A percentile compares a stretch with the other conserved stretches of the same genome.
Conservation (phyloP, 2,113 vertebrate genomes). For the Terrapene triunguis region DNA sequence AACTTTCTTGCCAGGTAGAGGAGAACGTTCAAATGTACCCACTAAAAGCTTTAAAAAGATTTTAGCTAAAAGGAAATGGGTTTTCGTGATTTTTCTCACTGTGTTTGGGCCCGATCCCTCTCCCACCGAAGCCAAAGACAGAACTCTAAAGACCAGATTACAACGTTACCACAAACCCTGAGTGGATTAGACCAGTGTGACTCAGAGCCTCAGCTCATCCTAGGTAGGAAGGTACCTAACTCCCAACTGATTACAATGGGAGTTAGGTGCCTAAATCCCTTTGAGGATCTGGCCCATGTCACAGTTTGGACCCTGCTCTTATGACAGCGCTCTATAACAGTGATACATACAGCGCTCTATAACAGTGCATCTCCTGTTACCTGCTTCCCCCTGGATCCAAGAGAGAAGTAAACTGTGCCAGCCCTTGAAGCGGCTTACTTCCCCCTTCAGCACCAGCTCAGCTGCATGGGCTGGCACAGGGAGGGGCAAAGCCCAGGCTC, state of each 20-base stretch:
- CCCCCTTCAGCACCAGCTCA: background rate
- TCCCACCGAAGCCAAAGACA: background rate
- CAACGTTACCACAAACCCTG: background rate
- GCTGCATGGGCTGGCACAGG: background rate
- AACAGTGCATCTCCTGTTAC: background rate
- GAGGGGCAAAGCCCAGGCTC: background rate
- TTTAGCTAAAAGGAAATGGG: background rate
- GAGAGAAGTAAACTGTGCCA: background rate
- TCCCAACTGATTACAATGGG: background rate
- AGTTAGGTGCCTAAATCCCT: background rate
- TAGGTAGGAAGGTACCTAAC: background rate
- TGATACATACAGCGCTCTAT: background rate
- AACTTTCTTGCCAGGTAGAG: conserved; percentile 9
- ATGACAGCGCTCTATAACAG: background rate
- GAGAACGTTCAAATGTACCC: conserved; percentile 35
- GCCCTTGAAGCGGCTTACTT: background rate
- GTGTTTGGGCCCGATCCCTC: background rate
- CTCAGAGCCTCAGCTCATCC: background rate
- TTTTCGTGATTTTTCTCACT: background rate
- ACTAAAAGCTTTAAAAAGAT: conserved; percentile 3
- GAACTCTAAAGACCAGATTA: background rate
- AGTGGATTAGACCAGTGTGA: background rate
- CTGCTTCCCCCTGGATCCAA: background rate
- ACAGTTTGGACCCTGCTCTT: background rate
- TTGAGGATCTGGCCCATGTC: background rate